Conservation (phyloP, 2,888 invertebrate species). For the Cheilosia soror region DNA sequence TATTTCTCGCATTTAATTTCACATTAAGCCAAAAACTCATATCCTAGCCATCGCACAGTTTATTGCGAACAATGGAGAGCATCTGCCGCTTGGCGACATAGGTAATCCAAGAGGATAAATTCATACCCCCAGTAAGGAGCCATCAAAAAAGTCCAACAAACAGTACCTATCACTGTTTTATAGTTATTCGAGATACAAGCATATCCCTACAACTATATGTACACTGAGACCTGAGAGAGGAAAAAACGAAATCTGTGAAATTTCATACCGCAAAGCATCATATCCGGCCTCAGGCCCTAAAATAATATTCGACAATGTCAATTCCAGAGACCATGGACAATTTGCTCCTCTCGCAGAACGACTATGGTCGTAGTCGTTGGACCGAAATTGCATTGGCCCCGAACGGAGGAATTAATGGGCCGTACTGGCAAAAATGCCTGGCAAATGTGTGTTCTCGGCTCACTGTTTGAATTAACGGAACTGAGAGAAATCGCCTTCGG, state of each 20-base stretch:
- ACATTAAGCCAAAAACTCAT: constrained; percentile 55
- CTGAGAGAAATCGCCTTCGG: constrained; percentile 34
- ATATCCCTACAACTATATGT: neutral
- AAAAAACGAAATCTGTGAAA: constrained; percentile 41
- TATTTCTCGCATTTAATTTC: constrained; percentile 59
- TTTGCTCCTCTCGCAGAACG: constrained; percentile 40
- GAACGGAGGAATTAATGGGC: constrained; percentile 65
- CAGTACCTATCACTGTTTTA: constrained; percentile 45
- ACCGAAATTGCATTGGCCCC: constrained; percentile 64
- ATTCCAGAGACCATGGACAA: constrained; percentile 64
- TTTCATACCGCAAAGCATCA: constrained; percentile 67
- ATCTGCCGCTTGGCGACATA: constrained; percentile 42
- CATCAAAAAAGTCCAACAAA: constrained; percentile 36
- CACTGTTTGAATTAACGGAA: constrained; percentile 59
- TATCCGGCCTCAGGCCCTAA: constrained; percentile 58
- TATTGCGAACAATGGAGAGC: constrained; percentile 46
- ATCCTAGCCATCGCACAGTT: constrained; percentile 36
- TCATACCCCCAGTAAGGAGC: constrained; percentile 18
- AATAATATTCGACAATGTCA: constrained; percentile 72
- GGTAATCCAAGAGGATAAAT: constrained; percentile 63
- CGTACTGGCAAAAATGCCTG: constrained; percentile 59
- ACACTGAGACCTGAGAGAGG: neutral
- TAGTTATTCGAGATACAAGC: constrained; percentile 4
- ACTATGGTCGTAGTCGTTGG: constrained; percentile 46
- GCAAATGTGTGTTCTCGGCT: constrained; percentile 52